Conservation (phyloP, 2,888 invertebrate species). For the Mamestra brassicae region DNA sequence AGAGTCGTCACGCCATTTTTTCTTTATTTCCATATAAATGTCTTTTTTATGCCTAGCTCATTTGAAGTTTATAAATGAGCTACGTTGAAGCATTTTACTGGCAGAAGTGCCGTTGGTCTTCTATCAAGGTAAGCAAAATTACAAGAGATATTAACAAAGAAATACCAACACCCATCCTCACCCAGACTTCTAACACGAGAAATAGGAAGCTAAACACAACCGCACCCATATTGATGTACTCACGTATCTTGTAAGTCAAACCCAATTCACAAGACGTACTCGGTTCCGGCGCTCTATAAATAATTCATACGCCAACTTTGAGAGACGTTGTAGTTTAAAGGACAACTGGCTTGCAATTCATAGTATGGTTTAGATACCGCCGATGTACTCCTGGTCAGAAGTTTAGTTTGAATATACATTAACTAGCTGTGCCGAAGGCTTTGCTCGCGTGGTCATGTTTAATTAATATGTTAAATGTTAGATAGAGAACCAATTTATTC, state of each 20-base stretch:
- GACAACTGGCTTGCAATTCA: constrained; percentile 55
- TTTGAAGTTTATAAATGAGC: too few species aligned
- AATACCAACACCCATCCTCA: neutral
- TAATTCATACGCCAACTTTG: constrained; percentile 59
- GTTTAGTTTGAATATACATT: constrained; percentile 11
- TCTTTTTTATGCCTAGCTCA: too few species aligned
- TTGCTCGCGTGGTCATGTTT: neutral
- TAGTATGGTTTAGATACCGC: constrained; percentile 37
- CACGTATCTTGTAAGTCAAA: constrained; percentile 54
- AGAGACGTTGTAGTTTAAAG: constrained; percentile 56
- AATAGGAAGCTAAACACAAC: constrained; percentile 18
- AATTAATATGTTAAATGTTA: neutral
- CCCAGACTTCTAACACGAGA: neutral
- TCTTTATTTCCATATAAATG: too few species aligned
- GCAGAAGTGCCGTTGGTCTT: too few species aligned
- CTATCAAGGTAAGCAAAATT: too few species aligned
- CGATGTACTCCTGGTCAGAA: neutral
- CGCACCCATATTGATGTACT: constrained; percentile 41
- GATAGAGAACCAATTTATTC: too few species aligned
- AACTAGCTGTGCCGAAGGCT: neutral
- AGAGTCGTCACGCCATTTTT: too few species aligned
- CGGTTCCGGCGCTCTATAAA: constrained; percentile 52
- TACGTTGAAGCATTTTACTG: too few species aligned
- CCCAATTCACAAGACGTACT: constrained; percentile 54
- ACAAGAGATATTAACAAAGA: neutral